Base-by-base conservation (phyloP, 1,140 invertebrate species). In the Acyrthosiphon pisum region DNA sequence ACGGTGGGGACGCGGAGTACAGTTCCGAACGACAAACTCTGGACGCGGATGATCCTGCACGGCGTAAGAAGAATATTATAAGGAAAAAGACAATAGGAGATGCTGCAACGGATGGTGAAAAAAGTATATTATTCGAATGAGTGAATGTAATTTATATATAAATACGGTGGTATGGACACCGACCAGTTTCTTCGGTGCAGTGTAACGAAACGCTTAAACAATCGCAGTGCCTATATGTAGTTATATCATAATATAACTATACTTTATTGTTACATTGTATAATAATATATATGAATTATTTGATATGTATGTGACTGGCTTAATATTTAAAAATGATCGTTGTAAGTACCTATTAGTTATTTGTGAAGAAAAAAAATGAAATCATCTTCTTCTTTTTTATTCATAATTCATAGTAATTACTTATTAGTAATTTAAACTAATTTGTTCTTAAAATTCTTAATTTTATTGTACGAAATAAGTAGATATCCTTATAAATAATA, bases 71-170 rank as follows among this genome's bases (percentile, higher is more conserved):
- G 14, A 76, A 76, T n/a, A 60, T 30, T 30, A n/a, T 6, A 4
- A 53, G 50, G 20, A 22, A 18, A 76, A 68, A 76, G n/a, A 76
- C 60, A 76, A 76, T 76, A 76, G 60, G n/a, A n/a, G n/a, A n/a
- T 35, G 60, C 60, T 76, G 60, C 30, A 30, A 76, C 60, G 60
- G 60, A 76, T 30, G 60, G n/a, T 30, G 60, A 76, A 76, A 76
- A 76, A 76, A 76, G 60, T 76, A 76, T 76, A 76, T 76, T n/a
- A 76, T 76, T 76, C 60, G 30, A 76, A 76, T 76, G 60, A 76
- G 14, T 35, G 11, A n/a, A 30, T n/a, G 4, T 41, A 41, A 41
- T n/a, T 6, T 11, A 11, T n/a, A 76, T 76, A 68, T 68, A 68
- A n/a, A n/a, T 68, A 68, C 60, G 18, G 60, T n/a, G 60, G 4